Evolutionary conservation across 2,888 invertebrate genomes (phyloP).

Genomic region (Luperina nickerlii): DNA sequence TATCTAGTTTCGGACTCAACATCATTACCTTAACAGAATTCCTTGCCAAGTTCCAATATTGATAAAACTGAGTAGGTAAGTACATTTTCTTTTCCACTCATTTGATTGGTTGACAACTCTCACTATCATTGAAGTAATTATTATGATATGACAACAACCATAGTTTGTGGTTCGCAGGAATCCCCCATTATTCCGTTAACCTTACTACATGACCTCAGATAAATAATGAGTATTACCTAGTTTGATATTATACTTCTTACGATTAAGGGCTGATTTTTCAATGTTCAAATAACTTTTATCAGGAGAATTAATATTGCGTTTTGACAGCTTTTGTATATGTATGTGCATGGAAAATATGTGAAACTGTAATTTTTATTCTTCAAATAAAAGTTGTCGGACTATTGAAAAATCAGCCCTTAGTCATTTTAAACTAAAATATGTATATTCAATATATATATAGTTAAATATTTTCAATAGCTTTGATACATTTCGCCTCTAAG

Average conservation of each 20-base stretch:
- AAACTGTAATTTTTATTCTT: too few species aligned
- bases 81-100: neutral
- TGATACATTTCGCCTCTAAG: neutral
- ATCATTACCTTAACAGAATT: neutral
- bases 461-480: neutral
- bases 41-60: conserved; percentile 22
- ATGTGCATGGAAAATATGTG: too few species aligned
- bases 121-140: conserved; percentile 26
- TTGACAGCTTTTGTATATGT: too few species aligned
- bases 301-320: too few species aligned
- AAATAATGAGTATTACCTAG: neutral
- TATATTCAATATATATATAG: too few species aligned
- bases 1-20: neutral
- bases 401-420: neutral
- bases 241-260: neutral
- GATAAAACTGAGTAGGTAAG: conserved; percentile 14
- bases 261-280: too few species aligned
- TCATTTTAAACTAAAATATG: neutral
- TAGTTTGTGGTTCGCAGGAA: conserved; percentile 38
- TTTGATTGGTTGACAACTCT: conserved; percentile 14
- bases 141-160: conserved; percentile 41
- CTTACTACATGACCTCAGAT: neutral
- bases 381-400: too few species aligned
- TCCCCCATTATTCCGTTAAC: conserved; percentile 4
- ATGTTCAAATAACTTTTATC: too few species aligned